Evolutionary conservation across 1,140 invertebrate genomes (phyloP), one percentile per base, ranked within the genome.

Genomic region (Bombus superbus): DNA sequence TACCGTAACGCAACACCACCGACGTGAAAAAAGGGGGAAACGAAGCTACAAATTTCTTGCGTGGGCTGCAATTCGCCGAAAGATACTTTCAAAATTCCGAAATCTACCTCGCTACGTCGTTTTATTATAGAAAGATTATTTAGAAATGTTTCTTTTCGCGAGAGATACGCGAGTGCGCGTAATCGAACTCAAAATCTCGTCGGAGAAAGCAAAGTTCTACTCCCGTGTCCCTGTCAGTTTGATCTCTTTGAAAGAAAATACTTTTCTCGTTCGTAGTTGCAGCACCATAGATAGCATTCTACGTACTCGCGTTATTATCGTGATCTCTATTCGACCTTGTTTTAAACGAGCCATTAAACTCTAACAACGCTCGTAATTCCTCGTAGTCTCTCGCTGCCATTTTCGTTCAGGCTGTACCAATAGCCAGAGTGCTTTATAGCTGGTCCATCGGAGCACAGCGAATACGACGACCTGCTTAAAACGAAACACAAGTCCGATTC

Each of bases 401-500:
- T 79, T 79, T 71, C 76, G 68, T 62, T 62, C 40, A 72, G 53
- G 32, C 42, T 40, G n/a, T 32, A 72, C 66, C 47, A 84, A 79
- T n/a, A 79, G 13, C 53, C 22, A 8, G 35, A 15, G 13, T 57
- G n/a, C 38, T 84, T 84, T 84, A 84, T 53, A 35, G 25, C 32
- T 13, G 32, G 38, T 57, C 18, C 64, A 32, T 28, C 22, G 22
- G 25, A 71, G n/a, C 47, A 44, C 53, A 40, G 76, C 79, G 62
- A 44, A 79, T 38, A 71, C 38, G 13, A 38, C 11, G 25, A 1
- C 40, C 10, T 13, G 32, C 10, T 84, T 57, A 38, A 84, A 84
- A 80, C 47, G 57, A 84, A 78, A 71, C 53, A 42, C 38, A 84
- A 53, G 22, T 68, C 38, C 53, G 13, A 62, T 79, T n/a, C 32